A percentile compares a stretch with the other conserved stretches of the same genome.
Evolutionary conservation across 23 tunicate genomes (phyloP).

Genomic region (Ascidia mentula): DNA sequence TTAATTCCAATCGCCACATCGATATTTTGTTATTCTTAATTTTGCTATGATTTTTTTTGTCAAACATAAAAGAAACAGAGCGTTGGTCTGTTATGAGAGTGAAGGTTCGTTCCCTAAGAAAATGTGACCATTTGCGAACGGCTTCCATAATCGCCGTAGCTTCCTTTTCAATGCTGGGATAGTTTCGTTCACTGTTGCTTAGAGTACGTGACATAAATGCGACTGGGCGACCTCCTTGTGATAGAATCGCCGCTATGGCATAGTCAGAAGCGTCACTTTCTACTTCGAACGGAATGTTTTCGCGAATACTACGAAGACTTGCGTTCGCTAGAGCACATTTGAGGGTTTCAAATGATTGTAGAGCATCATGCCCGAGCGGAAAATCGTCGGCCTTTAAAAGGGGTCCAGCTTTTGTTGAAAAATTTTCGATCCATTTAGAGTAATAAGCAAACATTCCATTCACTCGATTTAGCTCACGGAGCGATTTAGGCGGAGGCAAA

Average conservation of each 20-base stretch:
- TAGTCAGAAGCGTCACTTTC: slow-evolving; percentile 22
- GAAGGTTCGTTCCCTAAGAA: not conserved
- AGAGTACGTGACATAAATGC: slow-evolving; percentile 28
- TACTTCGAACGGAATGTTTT: not conserved
- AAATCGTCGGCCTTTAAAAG: not conserved
- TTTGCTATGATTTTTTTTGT: not conserved
- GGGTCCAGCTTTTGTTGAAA: not conserved
- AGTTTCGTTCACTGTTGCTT: not conserved
- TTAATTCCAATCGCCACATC: slow-evolving; percentile 12
- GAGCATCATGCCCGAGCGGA: slow-evolving; percentile 10
- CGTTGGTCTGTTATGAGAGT: slow-evolving; percentile 17
- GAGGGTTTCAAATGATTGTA: not conserved
- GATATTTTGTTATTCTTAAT: slow-evolving; percentile 21
- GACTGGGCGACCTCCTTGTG: slow-evolving; percentile 22
- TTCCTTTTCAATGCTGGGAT: slow-evolving; percentile 22
- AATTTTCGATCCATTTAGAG: slow-evolving; percentile 14
- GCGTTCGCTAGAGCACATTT: not conserved
- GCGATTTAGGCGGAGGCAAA: not conserved
- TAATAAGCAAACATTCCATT: slow-evolving; percentile 21
- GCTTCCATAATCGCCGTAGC: slow-evolving; percentile 29
- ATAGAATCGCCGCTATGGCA: slow-evolving; percentile 19
- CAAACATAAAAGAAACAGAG: slow-evolving; percentile 13
- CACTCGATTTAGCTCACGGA: slow-evolving; percentile 3
- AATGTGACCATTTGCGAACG: slow-evolving; percentile 10
- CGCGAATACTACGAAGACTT: not conserved